These are phyloP conservation scores for Nymphalis urticae DNA, from an alignment of 2,888 invertebrate species.

Conservation along the genomic window DNA sequence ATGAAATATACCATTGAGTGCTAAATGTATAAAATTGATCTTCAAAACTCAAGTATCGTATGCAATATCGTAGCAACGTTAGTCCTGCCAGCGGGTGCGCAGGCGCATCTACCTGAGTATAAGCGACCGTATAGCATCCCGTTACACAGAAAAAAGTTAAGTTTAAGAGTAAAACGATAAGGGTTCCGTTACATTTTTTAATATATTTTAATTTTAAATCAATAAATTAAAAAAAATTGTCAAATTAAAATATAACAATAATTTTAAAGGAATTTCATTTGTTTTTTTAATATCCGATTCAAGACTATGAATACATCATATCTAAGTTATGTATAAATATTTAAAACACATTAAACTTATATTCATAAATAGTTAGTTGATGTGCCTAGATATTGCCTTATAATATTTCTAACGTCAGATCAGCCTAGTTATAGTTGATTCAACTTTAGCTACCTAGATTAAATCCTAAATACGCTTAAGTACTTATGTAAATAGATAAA, in stretches of 20 bases:
- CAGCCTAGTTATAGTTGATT: no score
- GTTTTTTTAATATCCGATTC: no score
- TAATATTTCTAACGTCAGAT: no score
- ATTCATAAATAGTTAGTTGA: background rate
- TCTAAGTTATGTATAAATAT: background rate
- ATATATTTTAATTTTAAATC: background rate
- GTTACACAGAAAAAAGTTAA: slow-evolving; percentile 34
- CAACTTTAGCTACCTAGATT: no score
- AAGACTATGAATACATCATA: no score
- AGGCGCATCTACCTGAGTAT: slow-evolving; percentile 47
- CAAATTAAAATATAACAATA: background rate
- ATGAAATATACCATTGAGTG: background rate
- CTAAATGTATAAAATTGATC: slow-evolving; percentile 1
- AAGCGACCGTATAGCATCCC: slow-evolving; percentile 40
- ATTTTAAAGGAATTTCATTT: no score
- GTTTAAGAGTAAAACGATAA: slow-evolving; percentile 19
- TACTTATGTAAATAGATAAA: no score
- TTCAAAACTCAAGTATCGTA: background rate
- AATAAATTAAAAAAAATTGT: background rate
- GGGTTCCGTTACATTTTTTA: slow-evolving; percentile 17
- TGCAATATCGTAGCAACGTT: slow-evolving; percentile 19
- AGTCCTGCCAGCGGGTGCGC: slow-evolving; percentile 41
- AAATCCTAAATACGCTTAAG: no score
- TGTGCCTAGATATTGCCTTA: no score
- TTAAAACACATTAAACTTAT: background rate